Base-by-base conservation (phyloP, 1,140 invertebrate species). In the Ostrea edulis region DNA sequence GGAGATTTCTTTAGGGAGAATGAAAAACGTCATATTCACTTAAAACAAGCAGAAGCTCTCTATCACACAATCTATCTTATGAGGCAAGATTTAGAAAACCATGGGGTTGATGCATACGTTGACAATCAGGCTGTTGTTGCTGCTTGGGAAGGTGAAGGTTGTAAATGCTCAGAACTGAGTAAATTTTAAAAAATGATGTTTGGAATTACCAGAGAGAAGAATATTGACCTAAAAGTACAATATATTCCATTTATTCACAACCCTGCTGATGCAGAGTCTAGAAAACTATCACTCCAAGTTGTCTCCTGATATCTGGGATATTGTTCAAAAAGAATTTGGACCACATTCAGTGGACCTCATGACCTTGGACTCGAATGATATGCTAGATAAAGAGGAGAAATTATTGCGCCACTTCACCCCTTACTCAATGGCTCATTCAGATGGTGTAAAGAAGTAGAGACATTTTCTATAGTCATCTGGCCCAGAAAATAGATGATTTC, bases 11-110 rank as follows among this genome's bases (percentile, higher is more conserved):
- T 54, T 88, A 84, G 84, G 0, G n/a, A 22, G 25, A 86, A 44
- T 14, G 84, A 88, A 52, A 12, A n/a, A 20, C 12, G 84, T 29
- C 87, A 71, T 52, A 86, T 88, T 35, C 87, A 88, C 71, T 17
- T 82, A 22, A 88, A 88, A 29, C 84, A 88, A 62, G 85, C 85
- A 20, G 84, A n/a, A n/a, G n/a, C n/a, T n/a, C n/a, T n/a, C n/a
- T n/a, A n/a, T n/a, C n/a, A n/a, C n/a, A 55, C 5, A 71, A 53
- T 22, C 17, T 51, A n/a, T 82, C 88, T 44, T 53, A 86, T 4
- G 58, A 51, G 17, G 5, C 25, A 1, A 65, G 51, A 65, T 20
- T 88, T 20, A 7, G n/a, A 58, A 12, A 65, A 86, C 62, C 83
- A 84, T 22, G 29, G 87, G 0, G 54, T 83, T 11, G 87, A 88